Base-by-base conservation (phyloP, 2,113 vertebrate species). In the Candoia aspera region DNA sequence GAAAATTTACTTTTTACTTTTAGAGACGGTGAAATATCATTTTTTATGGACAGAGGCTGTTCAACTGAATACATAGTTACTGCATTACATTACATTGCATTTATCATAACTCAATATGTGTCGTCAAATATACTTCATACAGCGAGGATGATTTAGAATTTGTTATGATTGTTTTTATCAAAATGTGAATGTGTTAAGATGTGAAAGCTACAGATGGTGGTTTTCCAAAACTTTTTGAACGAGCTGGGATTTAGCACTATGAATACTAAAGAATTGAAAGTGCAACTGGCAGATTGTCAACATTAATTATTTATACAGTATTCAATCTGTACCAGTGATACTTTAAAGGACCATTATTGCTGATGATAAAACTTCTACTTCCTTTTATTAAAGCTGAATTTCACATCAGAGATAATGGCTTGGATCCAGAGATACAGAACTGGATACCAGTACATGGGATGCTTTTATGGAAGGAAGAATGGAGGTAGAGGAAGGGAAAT, bases 261-360 rank as follows among this genome's bases (percentile, higher is more conserved):
- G 86, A 88, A 91, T 91, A 91, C 90, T 93, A 88, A 91, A 91
- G 58, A 89, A 88, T 64, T 37, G 57, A 91, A 59, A 57, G 58
- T 89, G 83, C 83, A 90, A 90, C 58, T 92, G 88, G 83, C 83
- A 92, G 59, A 92, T 88, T 93, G 91, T 87, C 57, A 84, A 89
- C 55, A 88, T 91, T 93, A 87, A 93, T 91, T 54, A 88, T 83
- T 93, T 62, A 91, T 88, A 62, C 59, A 26, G 42, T 54, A 88
- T 46, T 91, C 60, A 88, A 37, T 55, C 62, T 88, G 73, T 85
- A 62, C 29, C 87, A 92, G 60, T 84, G 86, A 64, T 87, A 68
- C 33, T 91, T 91, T 91, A 89, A 88, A 93, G 79, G 12, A 17
- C 49, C 53, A 5, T 53, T 49, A 59, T 3, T n/a, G 79, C 37